Base-by-base conservation (phyloP, 2,888 invertebrate species). In the Leptodirus hochenwartii region DNA sequence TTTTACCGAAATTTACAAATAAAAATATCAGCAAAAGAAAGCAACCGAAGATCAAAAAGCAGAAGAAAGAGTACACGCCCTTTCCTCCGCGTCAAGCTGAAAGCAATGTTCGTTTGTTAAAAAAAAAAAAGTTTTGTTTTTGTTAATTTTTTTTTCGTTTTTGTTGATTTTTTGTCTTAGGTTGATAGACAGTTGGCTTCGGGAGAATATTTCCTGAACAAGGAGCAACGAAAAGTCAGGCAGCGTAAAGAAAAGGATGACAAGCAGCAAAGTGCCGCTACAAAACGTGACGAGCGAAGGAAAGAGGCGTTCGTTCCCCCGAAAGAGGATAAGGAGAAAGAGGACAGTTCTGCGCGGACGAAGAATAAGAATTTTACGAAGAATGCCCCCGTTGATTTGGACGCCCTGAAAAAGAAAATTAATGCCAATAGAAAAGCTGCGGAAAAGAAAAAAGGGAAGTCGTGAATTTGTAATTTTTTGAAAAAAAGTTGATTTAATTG, bases 171-270 rank as follows among this genome's bases (percentile, higher is more conserved):
- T 29, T 36, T 30, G 32, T 47, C 47, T 32, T 33, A 53, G 60
- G 58, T 90, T 47, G 96, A 98, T 53, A 79, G 79, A 49, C 70
- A 90, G 54, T 58, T 98, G 48, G 90, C 84, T n/a, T 69, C 79
- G 24, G 98, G 98, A 32, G 95, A 96, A 61, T 98, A 85, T 57
- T 98, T 98, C 69, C 69, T 96, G 29, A 85, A 78, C 43, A 76
- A 84, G 48, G 76, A 78, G 39, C 79, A 85, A 42, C 77, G 72
- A 50, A 66, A 62, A 39, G 66, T 69, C 0, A 77, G 74, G 45
- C 66, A 63, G 37, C 66, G 66, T 33, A 75, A 78, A 49, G 78
- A 81, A 44, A 74, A 71, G 38, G 71, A 76, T 39, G 75, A 78
- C 37, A 87, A 78, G 49, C 79, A 85, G 49, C 63, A 67, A 11